A percentile compares a stretch with the other conserved stretches of the same genome.
Conservation (phyloP, 92 coral and sea anemone species). For the Meandrina meandrites region DNA sequence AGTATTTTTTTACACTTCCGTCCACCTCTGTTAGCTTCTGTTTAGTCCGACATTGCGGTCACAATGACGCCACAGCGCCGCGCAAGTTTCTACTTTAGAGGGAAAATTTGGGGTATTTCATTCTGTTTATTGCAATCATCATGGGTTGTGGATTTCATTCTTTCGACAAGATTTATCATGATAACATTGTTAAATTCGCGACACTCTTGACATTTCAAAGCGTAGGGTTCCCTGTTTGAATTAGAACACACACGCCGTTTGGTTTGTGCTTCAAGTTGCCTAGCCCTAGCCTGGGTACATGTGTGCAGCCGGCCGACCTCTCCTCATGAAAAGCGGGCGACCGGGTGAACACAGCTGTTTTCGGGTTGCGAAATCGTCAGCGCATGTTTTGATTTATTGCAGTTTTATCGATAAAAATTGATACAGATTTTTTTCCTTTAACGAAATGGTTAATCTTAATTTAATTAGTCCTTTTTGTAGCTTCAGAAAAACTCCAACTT, state of each 20-base stretch:
- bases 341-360: too few relatives aligned
- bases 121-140: conserved; percentile 17
- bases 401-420: too few relatives aligned
- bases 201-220: conserved; percentile 9
- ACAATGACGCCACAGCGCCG: background rate
- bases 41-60: background rate
- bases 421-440: too few relatives aligned
- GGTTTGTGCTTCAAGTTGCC: background rate
- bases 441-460: too few relatives aligned
- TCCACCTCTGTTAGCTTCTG: background rate
- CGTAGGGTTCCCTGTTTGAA: background rate
- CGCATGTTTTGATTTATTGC: too few relatives aligned
- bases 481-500: too few relatives aligned
- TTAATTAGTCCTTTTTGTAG: too few relatives aligned
- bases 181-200: background rate
- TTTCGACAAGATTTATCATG: conserved; percentile 23
- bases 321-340: too few relatives aligned
- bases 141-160: conserved; percentile 20
- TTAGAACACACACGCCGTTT: conserved; percentile 28
- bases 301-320: too few relatives aligned
- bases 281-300: too few relatives aligned
- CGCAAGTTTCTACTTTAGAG: background rate
- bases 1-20: background rate
- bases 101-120: background rate
- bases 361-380: too few relatives aligned